Conservation (phyloP, 2,113 vertebrate species). For the Oplegnathus fasciatus region DNA sequence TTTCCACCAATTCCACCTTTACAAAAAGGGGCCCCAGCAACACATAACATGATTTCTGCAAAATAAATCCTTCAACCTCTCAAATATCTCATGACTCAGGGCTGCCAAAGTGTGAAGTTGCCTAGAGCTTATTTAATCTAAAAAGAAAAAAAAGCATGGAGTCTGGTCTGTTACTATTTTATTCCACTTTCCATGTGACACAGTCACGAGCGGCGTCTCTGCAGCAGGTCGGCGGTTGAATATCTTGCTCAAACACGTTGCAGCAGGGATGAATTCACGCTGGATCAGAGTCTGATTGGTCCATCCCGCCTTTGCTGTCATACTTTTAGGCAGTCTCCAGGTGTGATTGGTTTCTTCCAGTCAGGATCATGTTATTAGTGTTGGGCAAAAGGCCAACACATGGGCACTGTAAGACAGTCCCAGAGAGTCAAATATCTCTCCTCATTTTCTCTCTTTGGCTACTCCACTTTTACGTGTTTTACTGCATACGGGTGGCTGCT, state of each 20-base stretch:
- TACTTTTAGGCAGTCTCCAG: not conserved
- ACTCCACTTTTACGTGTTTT: constrained; percentile 14
- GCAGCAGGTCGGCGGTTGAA: constrained; percentile 35
- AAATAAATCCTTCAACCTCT: constrained; percentile 50
- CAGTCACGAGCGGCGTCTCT: not conserved
- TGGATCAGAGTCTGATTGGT: constrained; percentile 26
- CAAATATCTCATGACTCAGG: constrained; percentile 12
- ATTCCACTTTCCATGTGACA: constrained; percentile 71
- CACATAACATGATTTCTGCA: constrained; percentile 18
- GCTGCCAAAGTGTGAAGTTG: constrained; percentile 28
- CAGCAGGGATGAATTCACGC: constrained; percentile 5
- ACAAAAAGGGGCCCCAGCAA: not conserved
- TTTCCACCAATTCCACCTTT: constrained; percentile 4
- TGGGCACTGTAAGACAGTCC: too few relatives aligned
- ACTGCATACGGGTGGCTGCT: not conserved
- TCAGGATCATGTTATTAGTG: constrained; percentile 8
- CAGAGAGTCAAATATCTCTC: constrained; percentile 26
- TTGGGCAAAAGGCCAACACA: not conserved
- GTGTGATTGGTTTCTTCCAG: constrained; percentile 29
- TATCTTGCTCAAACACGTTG: constrained; percentile 60
- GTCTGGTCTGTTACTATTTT: constrained; percentile 64
- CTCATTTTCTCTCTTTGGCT: constrained; percentile 6
- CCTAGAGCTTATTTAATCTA: constrained; percentile 36
- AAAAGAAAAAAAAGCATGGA: not conserved
- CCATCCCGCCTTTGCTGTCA: not conserved